Evolutionary conservation across 2,888 invertebrate species (phyloP).

Genomic region (Taphrorychus bicolor): DNA sequence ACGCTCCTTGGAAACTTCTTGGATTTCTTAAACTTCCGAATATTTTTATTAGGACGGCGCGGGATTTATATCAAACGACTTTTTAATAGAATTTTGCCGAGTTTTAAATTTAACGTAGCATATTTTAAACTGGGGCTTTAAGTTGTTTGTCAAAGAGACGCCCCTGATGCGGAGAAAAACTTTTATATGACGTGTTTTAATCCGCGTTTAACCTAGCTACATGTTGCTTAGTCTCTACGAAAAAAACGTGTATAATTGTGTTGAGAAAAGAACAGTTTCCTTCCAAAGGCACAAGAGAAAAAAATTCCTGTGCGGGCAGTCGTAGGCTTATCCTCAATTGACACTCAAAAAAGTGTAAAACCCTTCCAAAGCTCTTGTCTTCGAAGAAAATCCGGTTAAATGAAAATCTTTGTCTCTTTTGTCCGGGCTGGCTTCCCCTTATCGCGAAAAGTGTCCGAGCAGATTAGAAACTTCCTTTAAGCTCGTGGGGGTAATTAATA

Average conservation of each 20-base stretch:
- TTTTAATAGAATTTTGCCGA: slow-evolving; percentile 10
- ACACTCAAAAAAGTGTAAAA: slow-evolving; percentile 22
- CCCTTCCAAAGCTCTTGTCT: slow-evolving; percentile 31
- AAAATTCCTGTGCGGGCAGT: neutral
- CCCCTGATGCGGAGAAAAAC: neutral
- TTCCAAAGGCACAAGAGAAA: neutral
- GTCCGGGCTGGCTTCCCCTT: slow-evolving; percentile 28
- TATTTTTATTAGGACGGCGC: slow-evolving; percentile 12
- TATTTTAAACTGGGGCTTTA: slow-evolving; percentile 3
- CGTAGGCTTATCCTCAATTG: slow-evolving; percentile 32
- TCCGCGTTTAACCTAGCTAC: neutral
- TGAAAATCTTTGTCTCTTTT: slow-evolving; percentile 40
- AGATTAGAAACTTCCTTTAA: slow-evolving; percentile 35
- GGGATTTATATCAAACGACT: slow-evolving; percentile 16
- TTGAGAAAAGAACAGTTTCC: neutral
- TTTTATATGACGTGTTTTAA: neutral
- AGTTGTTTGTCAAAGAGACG: neutral
- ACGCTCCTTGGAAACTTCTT: slow-evolving; percentile 8
- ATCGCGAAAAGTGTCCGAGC: slow-evolving; percentile 38
- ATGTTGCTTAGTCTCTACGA: neutral
- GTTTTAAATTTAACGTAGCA: slow-evolving; percentile 8
- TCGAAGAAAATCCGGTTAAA: slow-evolving; percentile 33
- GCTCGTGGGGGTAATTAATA: slow-evolving; percentile 30
- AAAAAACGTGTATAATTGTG: no score
- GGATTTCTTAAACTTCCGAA: slow-evolving; percentile 8